Percentiles rank a stretch among this genome's conserved stretches.
These are phyloP conservation scores for Centrocercus urophasianus DNA, from an alignment of 2,113 vertebrate genomes.

Conservation along the genomic window DNA sequence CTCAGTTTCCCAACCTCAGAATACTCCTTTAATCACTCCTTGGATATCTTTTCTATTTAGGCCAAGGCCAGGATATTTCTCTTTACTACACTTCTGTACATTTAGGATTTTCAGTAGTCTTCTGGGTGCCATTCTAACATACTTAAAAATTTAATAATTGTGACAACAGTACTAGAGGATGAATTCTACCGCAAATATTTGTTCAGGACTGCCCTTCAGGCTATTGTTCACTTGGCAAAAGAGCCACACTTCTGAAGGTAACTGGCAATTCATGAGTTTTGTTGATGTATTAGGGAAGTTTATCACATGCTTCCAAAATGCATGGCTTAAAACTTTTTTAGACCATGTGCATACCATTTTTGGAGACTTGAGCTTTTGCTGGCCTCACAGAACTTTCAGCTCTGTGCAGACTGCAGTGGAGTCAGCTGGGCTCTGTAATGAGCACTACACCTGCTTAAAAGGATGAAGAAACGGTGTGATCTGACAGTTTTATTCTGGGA, in stretches of 20 bases:
- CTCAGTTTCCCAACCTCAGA: not conserved
- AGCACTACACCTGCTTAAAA: constrained; percentile 23
- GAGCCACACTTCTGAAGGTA: not conserved
- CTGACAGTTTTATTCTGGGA: constrained; percentile 37
- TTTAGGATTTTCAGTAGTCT: not conserved
- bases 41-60: not conserved
- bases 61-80: not conserved
- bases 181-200: not conserved
- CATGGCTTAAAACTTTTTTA: not conserved
- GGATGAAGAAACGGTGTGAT: not conserved
- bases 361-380: not conserved
- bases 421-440: not conserved
- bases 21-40: not conserved
- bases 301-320: not conserved
- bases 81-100: not conserved
- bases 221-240: not conserved
- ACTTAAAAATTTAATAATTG: not conserved
- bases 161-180: not conserved
- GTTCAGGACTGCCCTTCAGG: accelerated
- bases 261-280: not conserved
- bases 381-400: not conserved
- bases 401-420: not conserved
- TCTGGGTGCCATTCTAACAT: not conserved
- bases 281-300: not conserved
- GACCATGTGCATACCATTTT: not conserved